A percentile compares a stretch with the other conserved stretches of the same genome.
These are phyloP conservation scores for Hipparchia semele DNA, from an alignment of 2,888 invertebrate species.

Conservation along the genomic window DNA sequence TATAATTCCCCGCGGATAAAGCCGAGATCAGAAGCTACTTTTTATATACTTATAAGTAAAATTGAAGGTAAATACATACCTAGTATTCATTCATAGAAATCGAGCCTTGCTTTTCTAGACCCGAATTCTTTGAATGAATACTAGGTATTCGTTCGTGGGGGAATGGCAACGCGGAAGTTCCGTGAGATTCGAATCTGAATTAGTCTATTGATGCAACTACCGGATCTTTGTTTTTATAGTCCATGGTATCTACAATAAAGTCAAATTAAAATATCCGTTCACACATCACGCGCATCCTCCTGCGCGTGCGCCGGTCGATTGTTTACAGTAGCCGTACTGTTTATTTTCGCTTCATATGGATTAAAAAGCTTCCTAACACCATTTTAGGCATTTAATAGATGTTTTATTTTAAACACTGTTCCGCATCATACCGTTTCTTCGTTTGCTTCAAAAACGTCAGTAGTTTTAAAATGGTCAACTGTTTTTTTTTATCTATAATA, in stretches of 20 bases:
- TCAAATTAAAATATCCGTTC: constrained; percentile 24
- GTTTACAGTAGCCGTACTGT: constrained; percentile 75
- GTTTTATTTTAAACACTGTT: constrained; percentile 40
- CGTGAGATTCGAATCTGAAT: neutral
- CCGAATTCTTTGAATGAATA: no score
- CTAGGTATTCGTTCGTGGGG: no score
- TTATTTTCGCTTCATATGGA: constrained; percentile 80
- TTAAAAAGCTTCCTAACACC: constrained; percentile 78
- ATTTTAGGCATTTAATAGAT: constrained; percentile 51
- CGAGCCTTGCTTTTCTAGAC: no score
- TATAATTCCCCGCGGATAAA: no score
- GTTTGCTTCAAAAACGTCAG: neutral
- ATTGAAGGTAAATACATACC: no score
- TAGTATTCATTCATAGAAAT: no score
- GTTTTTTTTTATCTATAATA: no score
- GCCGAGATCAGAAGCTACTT: no score
- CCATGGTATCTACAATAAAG: constrained; percentile 11
- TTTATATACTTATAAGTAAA: no score
- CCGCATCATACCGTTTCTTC: neutral
- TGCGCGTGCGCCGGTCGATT: constrained; percentile 51
- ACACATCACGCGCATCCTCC: constrained; percentile 21
- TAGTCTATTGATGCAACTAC: neutral
- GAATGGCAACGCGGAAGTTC: neutral
- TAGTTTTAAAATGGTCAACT: neutral
- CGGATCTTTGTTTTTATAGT: constrained; percentile 1